Evolutionary conservation across 2,888 invertebrate genomes (phyloP).

Genomic region (Oithona nana): DNA sequence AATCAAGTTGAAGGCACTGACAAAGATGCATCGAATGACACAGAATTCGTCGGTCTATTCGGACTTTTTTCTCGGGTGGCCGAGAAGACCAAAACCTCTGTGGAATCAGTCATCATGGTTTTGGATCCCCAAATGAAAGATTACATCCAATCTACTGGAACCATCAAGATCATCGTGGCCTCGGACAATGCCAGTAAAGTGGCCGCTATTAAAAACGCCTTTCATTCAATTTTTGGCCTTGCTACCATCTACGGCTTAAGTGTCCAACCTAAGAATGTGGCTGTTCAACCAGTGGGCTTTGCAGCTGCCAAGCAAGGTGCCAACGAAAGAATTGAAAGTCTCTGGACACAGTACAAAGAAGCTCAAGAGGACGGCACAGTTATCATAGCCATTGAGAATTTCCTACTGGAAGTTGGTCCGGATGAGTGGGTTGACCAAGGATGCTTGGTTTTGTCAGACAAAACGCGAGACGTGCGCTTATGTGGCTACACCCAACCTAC

Average conservation of each 20-base stretch:
- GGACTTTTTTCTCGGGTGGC: conserved; percentile 45
- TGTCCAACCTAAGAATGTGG: conserved; percentile 41
- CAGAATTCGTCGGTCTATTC: too few relatives aligned
- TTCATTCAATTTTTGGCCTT: conserved; percentile 56
- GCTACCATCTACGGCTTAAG: conserved; percentile 50
- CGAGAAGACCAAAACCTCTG: conserved; percentile 54
- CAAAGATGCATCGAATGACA: too few relatives aligned
- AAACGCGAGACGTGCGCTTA: not conserved
- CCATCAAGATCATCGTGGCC: conserved; percentile 9
- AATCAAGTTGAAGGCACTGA: too few relatives aligned
- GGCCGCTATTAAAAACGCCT: conserved; percentile 54
- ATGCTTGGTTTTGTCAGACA: not conserved
- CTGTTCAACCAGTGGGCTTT: conserved; percentile 57
- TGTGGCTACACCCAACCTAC: not conserved
- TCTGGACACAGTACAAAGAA: conserved; percentile 30
- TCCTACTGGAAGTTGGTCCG: conserved; percentile 42
- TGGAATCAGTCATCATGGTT: conserved; percentile 67
- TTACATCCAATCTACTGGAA: not conserved
- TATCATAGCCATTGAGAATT: conserved; percentile 52
- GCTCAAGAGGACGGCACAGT: conserved; percentile 30
- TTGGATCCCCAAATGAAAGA: conserved; percentile 67
- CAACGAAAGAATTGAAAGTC: conserved; percentile 45
- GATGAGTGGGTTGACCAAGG: conserved; percentile 28
- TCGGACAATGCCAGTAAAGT: conserved; percentile 37
- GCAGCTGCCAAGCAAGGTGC: conserved; percentile 51